Conservation (phyloP, 2,113 vertebrate genomes). For the Chroicocephalus ridibundus region DNA sequence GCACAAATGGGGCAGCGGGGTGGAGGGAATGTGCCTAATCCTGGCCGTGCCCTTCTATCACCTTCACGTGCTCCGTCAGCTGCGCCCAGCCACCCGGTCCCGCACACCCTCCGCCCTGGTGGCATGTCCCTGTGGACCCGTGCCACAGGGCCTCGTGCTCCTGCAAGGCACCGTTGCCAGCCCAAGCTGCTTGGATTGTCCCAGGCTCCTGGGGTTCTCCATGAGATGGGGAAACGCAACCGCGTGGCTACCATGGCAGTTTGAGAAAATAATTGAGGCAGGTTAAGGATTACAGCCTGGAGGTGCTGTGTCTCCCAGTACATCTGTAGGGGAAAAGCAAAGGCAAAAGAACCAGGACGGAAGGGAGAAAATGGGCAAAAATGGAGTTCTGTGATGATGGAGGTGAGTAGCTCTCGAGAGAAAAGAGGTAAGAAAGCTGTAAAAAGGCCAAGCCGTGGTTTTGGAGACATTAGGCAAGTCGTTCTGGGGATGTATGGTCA, state of each 20-base stretch:
- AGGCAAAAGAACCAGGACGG: not conserved
- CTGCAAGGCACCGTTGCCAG: not conserved
- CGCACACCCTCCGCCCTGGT: not conserved
- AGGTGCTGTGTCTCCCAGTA: not conserved
- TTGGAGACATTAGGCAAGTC: not conserved
- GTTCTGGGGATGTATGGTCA: not conserved
- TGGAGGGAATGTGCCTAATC: slow-evolving; percentile 4
- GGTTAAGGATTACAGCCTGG: not conserved
- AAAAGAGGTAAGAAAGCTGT: slow-evolving; percentile 10
- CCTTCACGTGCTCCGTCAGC: slow-evolving; percentile 33
- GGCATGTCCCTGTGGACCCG: not conserved
- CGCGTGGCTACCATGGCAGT: not conserved
- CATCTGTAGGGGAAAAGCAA: not conserved
- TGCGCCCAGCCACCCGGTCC: not conserved
- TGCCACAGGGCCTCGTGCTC: not conserved
- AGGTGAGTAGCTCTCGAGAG: not conserved
- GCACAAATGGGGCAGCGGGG: not conserved
- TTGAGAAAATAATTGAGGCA: not conserved
- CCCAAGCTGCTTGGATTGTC: not conserved
- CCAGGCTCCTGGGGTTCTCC: not conserved
- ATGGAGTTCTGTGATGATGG: not conserved
- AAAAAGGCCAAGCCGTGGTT: not conserved
- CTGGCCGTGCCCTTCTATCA: slow-evolving; percentile 28
- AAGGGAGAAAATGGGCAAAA: not conserved
- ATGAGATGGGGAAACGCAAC: not conserved